Evolutionary conservation across 2,113 vertebrate species (phyloP), one percentile per base, ranked within the genome.

Genomic region (Stigmatopora argus): DNA sequence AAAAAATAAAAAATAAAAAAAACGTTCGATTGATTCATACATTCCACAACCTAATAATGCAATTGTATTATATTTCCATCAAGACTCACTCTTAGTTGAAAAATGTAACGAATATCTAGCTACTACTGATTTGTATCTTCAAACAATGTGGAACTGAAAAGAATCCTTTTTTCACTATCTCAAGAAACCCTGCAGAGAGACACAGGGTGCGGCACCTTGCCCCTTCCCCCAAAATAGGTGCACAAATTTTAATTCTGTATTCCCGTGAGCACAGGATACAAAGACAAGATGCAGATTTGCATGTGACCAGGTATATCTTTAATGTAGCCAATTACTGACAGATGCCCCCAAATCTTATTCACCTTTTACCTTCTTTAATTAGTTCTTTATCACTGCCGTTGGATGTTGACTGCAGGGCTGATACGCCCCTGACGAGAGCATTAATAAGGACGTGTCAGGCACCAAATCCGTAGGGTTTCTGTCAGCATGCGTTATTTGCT

Each of bases 291-390:
- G 19, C 51, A 53, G 51, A 8, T 89, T 52, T 58, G 88, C 89
- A 83, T 88, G 85, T 87, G 86, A 89, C 88, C 79, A 85, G 80
- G 59, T 61, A 61, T 83, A 89, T 91, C 92, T 95, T 94, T 93
- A 93, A 94, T 90, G 85, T 91, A 86, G 85, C 92, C 92, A 94
- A 93, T 98, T 94, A 97, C 91, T 90, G 87, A 86, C 89, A 90
- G 81, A 89, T 92, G 91, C 90, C 82, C 55, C 17, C 90, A 88
- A 91, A 92, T 92, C 91, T 89, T 94, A 94, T 90, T 91, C 93
- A 89, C 92, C 83, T 78, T 91, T 90, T 81, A 86, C 82, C 91
- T 86, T 83, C 90, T 92, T 93, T 94, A 96, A 96, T 97, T 94
- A 94, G 88, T 77, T 72, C 86, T 92, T 92, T 92, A 94, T 93